phyloP scores from a whole-genome alignment of 2,797 vertebrate species.

The Pelochelys cantorii region DNA sequence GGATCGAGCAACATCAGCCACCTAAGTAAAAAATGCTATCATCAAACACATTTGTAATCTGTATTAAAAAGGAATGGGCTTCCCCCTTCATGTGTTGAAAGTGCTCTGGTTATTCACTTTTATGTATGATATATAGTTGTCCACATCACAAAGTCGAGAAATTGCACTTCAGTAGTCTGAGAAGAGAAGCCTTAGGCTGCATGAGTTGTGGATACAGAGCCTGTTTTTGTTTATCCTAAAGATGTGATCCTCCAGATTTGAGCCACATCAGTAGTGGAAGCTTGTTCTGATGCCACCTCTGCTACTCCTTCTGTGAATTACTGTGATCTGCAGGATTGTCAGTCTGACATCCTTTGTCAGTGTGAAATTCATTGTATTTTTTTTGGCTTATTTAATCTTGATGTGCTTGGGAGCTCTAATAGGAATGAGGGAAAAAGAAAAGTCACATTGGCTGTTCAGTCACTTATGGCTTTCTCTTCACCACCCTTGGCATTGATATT shows the following conservation, averaged over 20 bases:
- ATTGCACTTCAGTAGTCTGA: background rate
- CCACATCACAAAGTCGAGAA: background rate
- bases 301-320: background rate
- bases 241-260: background rate
- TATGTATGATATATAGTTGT: background rate
- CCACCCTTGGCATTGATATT: background rate
- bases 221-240: background rate
- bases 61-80: background rate
- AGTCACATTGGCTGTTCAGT: background rate
- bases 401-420: background rate
- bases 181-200: background rate
- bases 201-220: background rate
- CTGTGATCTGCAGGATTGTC: background rate
- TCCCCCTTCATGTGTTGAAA: background rate
- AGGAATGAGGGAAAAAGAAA: background rate
- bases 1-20: background rate
- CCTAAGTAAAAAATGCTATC: background rate
- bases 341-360: background rate
- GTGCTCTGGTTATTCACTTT: background rate
- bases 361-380: background rate
- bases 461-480: background rate
- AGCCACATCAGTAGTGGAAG: background rate
- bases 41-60: background rate
- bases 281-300: background rate
- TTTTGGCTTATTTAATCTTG: conserved; percentile 1